A percentile compares a stretch with the other conserved stretches of the same genome.
These are phyloP conservation scores for Choristoneura fumiferana DNA, from an alignment of 1,140 invertebrate genomes.

Conservation along the genomic window DNA sequence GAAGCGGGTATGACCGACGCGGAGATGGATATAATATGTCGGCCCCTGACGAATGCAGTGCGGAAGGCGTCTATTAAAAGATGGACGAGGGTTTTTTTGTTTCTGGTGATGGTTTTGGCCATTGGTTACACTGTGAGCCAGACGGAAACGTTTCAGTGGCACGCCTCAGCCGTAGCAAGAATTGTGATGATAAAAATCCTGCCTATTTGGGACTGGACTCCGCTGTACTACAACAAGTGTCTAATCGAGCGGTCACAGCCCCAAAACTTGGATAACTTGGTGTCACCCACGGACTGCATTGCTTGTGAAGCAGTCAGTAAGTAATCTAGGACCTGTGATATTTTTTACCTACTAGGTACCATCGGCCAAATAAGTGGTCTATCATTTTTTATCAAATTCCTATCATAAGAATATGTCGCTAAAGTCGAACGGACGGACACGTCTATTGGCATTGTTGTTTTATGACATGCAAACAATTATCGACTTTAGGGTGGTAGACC, in stretches of 20 bases:
- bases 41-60: conserved; percentile 81
- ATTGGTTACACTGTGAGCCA: conserved; percentile 73
- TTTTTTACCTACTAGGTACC: too few relatives aligned
- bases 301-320: conserved; percentile 74
- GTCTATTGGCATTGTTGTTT: too few relatives aligned
- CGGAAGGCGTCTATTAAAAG: conserved; percentile 80
- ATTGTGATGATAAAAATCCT: conserved; percentile 84
- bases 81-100: conserved; percentile 62
- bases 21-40: conserved; percentile 84
- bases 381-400: too few relatives aligned
- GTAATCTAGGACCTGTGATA: conserved; percentile 30
- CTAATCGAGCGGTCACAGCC: conserved; percentile 80
- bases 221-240: conserved; percentile 86
- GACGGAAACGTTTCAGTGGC: conserved; percentile 77
- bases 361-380: too few relatives aligned
- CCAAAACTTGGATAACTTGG: conserved; percentile 45
- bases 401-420: too few relatives aligned
- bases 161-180: conserved; percentile 81
- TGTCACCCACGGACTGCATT: conserved; percentile 62
- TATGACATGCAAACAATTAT: too few relatives aligned
- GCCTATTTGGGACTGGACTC: conserved; percentile 90
- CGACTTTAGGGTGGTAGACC: too few relatives aligned
- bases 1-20: conserved; percentile 83
- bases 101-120: conserved; percentile 58
- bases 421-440: too few relatives aligned